Evolutionary conservation across 2,888 invertebrate species (phyloP).

Genomic region (Smittia aterrima): DNA sequence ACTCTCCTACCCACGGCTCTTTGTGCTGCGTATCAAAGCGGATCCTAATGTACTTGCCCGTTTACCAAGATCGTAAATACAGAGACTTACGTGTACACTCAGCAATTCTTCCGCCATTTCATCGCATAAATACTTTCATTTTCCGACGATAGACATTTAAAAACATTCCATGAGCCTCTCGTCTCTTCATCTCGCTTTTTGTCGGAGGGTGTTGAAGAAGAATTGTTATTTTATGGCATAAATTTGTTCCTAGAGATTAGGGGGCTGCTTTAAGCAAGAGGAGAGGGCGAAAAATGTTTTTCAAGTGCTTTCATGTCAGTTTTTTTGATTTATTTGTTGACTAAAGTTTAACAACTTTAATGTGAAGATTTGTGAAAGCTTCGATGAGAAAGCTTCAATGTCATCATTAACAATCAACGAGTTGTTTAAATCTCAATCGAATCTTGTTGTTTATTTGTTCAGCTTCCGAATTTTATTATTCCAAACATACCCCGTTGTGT

Average conservation of each 20-base stretch:
- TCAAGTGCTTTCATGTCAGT: conserved; percentile 9
- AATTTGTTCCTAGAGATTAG: conserved; percentile 17
- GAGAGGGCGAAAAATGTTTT: background rate
- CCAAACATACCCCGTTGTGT: background rate
- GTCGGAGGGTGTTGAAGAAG: conserved; percentile 14
- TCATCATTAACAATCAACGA: no score
- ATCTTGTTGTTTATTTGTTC: background rate
- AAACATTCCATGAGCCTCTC: conserved; percentile 11
- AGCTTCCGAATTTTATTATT: background rate
- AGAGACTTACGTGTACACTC: background rate
- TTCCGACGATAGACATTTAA: conserved; percentile 5
- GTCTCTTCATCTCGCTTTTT: background rate
- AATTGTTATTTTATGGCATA: conserved; percentile 29
- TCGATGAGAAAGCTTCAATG: no score
- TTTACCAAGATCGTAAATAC: background rate
- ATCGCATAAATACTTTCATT: background rate
- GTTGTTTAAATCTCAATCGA: background rate
- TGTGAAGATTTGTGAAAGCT: no score
- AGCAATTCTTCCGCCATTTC: conserved; percentile 2
- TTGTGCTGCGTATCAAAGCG: background rate
- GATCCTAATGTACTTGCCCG: background rate
- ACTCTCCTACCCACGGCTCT: background rate
- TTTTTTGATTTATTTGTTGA: conserved; percentile 1
- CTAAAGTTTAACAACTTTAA: background rate
- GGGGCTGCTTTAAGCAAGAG: background rate